Evolutionary conservation across 2,888 invertebrate genomes (phyloP), one percentile per base, ranked within the genome.

Genomic region (Chrysolina americana): DNA sequence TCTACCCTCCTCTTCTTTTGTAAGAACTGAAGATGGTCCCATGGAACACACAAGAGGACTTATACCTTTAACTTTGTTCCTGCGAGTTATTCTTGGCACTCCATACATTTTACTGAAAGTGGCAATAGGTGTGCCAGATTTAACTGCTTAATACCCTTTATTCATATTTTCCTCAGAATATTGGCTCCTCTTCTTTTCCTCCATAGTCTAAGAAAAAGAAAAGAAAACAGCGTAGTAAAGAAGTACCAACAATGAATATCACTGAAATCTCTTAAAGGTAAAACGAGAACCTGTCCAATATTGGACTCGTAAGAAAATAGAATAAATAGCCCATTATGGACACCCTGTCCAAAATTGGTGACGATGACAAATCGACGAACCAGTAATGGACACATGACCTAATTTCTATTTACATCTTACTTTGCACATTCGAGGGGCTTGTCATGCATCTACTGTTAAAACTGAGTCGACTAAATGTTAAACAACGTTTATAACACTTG

Each of bases 331-430:
- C 48, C 4, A 48, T 48, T 15, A 15, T 48, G 48, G 48, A 48
- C 48, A 48, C 48, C 15, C 48, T n/a, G n/a, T n/a, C n/a, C n/a
- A 48, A 48, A 15, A 48, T 48, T 48, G 15, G 48, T 48, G 48
- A 48, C 13, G 13, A 6, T 13, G 48, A 48, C 9, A 48, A 48
- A 48, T 48, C 13, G 9, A 15, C 4, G 48, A 48, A 48, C 48
- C 48, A 48, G 48, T 48, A 48, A 48, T 48, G 48, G 48, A 48
- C 48, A 48, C 48, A 48, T 48, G 13, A 48, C 48, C 48, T n/a
- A 48, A n/a, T 48, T 48, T 48, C 48, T 48, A 15, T 48, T n/a
- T 48, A 15, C 9, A 13, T 48, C n/a, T 48, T 48, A 13, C n/a
- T n/a, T 48, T n/a, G 9, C 48, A 48, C 48, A 48, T 48, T 48